These are phyloP conservation scores for Simalia tracyae DNA, from an alignment of 2,797 vertebrate species.

Conservation along the genomic window DNA sequence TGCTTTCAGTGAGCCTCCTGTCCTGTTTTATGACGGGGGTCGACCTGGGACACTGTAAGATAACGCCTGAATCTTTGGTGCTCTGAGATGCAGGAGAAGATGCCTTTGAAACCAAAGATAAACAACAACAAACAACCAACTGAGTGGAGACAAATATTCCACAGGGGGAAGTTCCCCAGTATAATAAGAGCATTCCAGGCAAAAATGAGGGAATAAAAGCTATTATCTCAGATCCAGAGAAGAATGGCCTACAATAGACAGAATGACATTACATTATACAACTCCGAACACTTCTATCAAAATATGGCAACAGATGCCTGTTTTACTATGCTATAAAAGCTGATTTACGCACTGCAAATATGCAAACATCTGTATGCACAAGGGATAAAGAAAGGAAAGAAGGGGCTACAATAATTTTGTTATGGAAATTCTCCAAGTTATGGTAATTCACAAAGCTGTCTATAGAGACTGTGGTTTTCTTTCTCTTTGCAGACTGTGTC, in stretches of 20 bases:
- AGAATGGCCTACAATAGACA: background rate
- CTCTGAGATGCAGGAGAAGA: constrained; percentile 80
- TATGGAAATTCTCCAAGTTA: background rate
- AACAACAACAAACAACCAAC: background rate
- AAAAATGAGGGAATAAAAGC: background rate
- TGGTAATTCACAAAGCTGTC: background rate
- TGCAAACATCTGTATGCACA: background rate
- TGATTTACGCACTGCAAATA: background rate
- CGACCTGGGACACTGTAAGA: constrained; percentile 74
- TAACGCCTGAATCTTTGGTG: constrained; percentile 88
- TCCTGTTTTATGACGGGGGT: constrained; percentile 62
- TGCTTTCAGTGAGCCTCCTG: constrained; percentile 37
- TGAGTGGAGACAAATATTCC: background rate
- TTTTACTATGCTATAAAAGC: background rate
- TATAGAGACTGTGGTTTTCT: background rate
- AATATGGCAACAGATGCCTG: background rate
- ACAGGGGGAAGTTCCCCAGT: too few species aligned
- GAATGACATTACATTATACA: background rate
- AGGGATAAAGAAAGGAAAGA: too few species aligned
- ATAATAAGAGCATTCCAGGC: background rate
- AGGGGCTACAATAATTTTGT: background rate
- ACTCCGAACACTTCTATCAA: background rate
- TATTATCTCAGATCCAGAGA: background rate
- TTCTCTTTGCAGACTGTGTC: too few species aligned
- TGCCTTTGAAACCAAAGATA: constrained; percentile 64